These are phyloP conservation scores for Scaptomyza reducta DNA, from an alignment of 2,888 invertebrate species.

Conservation along the genomic window DNA sequence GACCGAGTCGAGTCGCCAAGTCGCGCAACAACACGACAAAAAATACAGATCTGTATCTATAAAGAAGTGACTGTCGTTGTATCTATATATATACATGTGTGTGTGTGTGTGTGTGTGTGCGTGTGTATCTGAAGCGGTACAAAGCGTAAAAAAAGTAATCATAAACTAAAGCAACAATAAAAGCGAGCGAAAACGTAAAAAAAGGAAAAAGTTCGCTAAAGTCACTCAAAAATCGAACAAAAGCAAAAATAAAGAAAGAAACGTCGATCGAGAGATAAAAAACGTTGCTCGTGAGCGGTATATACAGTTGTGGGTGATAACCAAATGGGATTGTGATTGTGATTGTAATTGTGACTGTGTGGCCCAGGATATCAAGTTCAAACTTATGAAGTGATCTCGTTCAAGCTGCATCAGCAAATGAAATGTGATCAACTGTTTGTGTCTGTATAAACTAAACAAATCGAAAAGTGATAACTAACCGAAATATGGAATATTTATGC, in stretches of 20 bases:
- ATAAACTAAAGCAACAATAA: constrained; percentile 66
- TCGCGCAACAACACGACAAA: constrained; percentile 59
- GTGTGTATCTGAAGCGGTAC: constrained; percentile 46
- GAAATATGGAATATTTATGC: constrained; percentile 81
- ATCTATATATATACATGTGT: constrained; percentile 6
- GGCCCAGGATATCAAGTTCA: constrained; percentile 32
- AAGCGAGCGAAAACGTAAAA: constrained; percentile 44
- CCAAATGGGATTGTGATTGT: constrained; percentile 25
- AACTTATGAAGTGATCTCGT: constrained; percentile 16
- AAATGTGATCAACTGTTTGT: constrained; percentile 31
- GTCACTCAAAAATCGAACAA: constrained; percentile 45
- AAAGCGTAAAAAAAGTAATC: constrained; percentile 70
- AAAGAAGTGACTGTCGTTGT: constrained; percentile 49
- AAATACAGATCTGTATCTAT: constrained; percentile 62
- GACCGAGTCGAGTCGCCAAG: constrained; percentile 52
- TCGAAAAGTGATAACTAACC: constrained; percentile 6
- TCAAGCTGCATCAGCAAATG: constrained; percentile 16
- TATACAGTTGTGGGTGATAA: constrained; percentile 31
- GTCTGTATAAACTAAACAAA: not conserved
- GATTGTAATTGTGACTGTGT: constrained; percentile 20
- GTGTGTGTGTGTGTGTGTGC: constrained; percentile 32
- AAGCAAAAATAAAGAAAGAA: constrained; percentile 22
- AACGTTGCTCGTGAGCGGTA: constrained; percentile 39
- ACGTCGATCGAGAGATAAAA: constrained; percentile 25
- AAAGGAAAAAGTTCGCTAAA: constrained; percentile 54